These are phyloP conservation scores for Hemicrepidius hirtus DNA, from an alignment of 2,888 invertebrate species.

Conservation along the genomic window DNA sequence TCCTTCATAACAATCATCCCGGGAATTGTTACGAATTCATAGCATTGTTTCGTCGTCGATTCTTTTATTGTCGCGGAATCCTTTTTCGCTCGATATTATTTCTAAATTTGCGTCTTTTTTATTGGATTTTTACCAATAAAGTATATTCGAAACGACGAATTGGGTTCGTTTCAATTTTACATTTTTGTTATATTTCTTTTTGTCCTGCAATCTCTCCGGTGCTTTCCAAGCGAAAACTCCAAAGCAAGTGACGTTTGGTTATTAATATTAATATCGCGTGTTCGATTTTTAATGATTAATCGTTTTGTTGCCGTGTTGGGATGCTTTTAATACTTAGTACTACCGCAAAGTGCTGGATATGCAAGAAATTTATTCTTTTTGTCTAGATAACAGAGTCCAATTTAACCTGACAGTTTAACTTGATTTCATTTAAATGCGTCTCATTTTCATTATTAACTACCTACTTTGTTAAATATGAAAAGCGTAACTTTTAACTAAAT, in stretches of 20 bases:
- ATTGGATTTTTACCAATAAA: not conserved
- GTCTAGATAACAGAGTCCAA: not conserved
- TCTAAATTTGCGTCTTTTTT: slow-evolving; percentile 3
- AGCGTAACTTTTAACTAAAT: no score
- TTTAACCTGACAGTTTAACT: not conserved
- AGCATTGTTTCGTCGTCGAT: slow-evolving; percentile 2
- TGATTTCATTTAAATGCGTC: not conserved
- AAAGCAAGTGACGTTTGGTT: slow-evolving; percentile 2
- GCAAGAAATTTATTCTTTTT: not conserved
- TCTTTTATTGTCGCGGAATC: not conserved
- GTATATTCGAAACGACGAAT: not conserved
- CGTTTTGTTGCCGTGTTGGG: not conserved
- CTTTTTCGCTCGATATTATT: slow-evolving; percentile 2
- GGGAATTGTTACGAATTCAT: slow-evolving; percentile 6
- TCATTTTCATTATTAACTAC: no score
- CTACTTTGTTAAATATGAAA: no score
- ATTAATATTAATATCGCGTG: slow-evolving; percentile 1
- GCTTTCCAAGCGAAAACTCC: not conserved
- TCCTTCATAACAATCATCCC: slow-evolving; percentile 11
- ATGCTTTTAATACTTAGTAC: not conserved
- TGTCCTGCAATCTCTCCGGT: not conserved
- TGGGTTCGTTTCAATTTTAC: slow-evolving; percentile 1
- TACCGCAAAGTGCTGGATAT: not conserved
- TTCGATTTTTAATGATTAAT: slow-evolving; percentile 19
- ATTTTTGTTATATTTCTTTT: not conserved